Evolutionary conservation across 2,888 invertebrate genomes (phyloP).

Genomic region (Callimorpha dominula): DNA sequence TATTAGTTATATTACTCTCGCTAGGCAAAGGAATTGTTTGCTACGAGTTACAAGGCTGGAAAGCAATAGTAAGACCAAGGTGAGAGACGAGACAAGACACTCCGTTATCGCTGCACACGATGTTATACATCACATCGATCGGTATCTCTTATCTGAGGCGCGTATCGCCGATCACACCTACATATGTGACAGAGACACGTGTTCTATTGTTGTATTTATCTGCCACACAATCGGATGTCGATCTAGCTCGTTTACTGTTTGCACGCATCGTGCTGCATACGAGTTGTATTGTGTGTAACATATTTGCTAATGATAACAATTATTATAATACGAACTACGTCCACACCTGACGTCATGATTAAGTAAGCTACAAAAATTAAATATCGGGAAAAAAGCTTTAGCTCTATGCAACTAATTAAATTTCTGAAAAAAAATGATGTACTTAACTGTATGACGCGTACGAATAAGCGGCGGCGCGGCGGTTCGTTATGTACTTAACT

Average conservation of each 20-base stretch:
- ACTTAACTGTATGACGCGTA: no score
- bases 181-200: background rate
- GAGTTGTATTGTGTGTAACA: background rate
- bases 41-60: background rate
- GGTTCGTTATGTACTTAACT: no score
- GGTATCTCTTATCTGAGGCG: slow-evolving; percentile 7
- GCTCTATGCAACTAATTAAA: no score
- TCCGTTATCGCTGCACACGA: background rate
- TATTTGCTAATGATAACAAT: background rate
- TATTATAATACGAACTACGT: no score
- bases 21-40: background rate
- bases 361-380: no score
- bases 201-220: background rate
- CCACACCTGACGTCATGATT: no score
- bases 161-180: background rate
- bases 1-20: background rate
- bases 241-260: background rate
- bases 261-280: background rate
- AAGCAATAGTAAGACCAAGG: background rate
- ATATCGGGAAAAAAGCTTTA: no score
- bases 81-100: background rate
- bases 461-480: no score
- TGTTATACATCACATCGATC: background rate
- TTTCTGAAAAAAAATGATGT: no score
- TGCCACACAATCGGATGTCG: background rate